phyloP scores from a whole-genome alignment of 2,797 vertebrate genomes.

The Lycodopsis pacificus region DNA sequence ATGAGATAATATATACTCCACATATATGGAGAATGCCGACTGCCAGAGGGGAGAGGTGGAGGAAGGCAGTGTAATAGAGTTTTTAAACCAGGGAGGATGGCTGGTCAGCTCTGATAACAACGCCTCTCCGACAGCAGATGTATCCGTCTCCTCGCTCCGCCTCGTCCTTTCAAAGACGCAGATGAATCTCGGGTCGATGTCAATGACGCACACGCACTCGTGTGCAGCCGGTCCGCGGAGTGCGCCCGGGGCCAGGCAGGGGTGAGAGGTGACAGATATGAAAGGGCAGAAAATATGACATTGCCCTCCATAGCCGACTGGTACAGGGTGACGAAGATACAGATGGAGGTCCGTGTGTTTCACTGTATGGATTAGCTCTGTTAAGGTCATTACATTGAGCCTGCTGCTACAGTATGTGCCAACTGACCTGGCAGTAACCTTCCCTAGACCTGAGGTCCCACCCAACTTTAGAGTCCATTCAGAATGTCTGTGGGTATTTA shows the following conservation, averaged over 20 bases:
- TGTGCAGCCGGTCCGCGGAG: constrained; percentile 24
- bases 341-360: constrained; percentile 48
- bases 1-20: background rate
- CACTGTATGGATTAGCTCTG: constrained; percentile 53
- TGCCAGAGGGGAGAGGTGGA: constrained; percentile 26
- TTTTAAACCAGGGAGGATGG: constrained; percentile 61
- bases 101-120: constrained; percentile 75
- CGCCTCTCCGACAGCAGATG: constrained; percentile 62
- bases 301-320: constrained; percentile 43
- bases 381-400: constrained; percentile 55
- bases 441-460: constrained; percentile 20
- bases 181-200: constrained; percentile 56
- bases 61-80: constrained; percentile 47
- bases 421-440: constrained; percentile 55
- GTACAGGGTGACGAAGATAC: constrained; percentile 36
- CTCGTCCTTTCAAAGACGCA: constrained; percentile 52
- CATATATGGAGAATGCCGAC: constrained; percentile 21
- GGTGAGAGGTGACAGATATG: constrained; percentile 66
- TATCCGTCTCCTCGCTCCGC: constrained; percentile 49
- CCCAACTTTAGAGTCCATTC: constrained; percentile 20
- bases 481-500: constrained; percentile 30
- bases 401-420: constrained; percentile 21
- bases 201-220: constrained; percentile 46
- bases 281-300: constrained; percentile 46
- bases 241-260: constrained; percentile 32